phyloP scores from a whole-genome alignment of 2,797 vertebrate species.

The Rhynchonycteris naso region DNA sequence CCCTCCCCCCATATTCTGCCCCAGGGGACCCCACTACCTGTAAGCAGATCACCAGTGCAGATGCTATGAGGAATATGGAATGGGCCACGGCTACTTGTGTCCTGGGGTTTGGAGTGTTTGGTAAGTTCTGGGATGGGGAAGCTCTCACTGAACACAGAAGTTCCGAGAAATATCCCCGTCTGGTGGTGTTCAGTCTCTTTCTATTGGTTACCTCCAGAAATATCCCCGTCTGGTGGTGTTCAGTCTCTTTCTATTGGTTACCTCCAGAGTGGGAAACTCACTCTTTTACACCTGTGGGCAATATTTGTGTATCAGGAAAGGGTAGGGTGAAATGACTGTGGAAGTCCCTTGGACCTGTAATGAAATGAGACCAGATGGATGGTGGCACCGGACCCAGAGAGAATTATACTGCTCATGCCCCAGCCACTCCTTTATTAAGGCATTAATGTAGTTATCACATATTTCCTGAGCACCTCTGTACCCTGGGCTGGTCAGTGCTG shows the following conservation, averaged over 20 bases:
- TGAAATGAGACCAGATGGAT: background rate
- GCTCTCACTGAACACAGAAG: background rate
- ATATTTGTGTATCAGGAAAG: background rate
- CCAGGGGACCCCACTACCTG: slow-evolving; percentile 91
- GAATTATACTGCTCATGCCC: background rate
- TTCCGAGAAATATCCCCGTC: background rate
- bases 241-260: background rate
- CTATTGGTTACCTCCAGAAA: background rate
- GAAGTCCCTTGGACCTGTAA: background rate
- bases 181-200: background rate
- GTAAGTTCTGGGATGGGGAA: slow-evolving; percentile 81
- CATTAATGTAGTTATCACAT: rapidly evolving
- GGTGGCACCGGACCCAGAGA: background rate
- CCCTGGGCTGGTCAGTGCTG: background rate
- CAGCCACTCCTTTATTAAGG: background rate
- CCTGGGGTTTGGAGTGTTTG: slow-evolving; percentile 91
- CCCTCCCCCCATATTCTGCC: background rate
- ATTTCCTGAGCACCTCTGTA: background rate
- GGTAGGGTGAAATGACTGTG: rapidly evolving
- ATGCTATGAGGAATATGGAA: slow-evolving; percentile 89
- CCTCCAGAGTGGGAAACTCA: background rate
- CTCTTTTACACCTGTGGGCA: background rate
- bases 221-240: background rate
- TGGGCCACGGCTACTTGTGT: slow-evolving; percentile 92
- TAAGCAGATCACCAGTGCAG: slow-evolving; percentile 92